These are phyloP conservation scores for Rhagologus leucostigma DNA, from an alignment of 2,113 vertebrate species.

Conservation along the genomic window DNA sequence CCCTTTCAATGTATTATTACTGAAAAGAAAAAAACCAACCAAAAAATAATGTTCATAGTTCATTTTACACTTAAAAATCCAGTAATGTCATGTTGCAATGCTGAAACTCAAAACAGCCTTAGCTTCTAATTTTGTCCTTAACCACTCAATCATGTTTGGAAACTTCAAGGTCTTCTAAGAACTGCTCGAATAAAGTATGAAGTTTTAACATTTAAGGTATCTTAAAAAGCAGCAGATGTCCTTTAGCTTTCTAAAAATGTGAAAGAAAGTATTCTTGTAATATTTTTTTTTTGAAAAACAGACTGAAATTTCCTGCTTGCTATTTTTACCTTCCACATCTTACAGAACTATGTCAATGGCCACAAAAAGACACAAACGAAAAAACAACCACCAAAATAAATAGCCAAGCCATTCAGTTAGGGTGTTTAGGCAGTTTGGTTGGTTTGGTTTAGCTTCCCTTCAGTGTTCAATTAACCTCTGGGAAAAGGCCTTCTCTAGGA, in stretches of 20 bases:
- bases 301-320: not conserved
- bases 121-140: not conserved
- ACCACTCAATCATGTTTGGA: not conserved
- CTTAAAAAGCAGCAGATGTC: slow-evolving; percentile 4
- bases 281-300: not conserved
- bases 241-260: not conserved
- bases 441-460: not conserved
- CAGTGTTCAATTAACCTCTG: not conserved
- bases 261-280: not conserved
- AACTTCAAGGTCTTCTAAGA: slow-evolving; percentile 38
- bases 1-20: not conserved
- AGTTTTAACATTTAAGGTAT: slow-evolving; percentile 14
- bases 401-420: not conserved
- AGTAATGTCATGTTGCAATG: not conserved
- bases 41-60: not conserved
- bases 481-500: not conserved
- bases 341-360: not conserved
- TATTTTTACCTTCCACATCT: not conserved
- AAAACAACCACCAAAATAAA: not conserved
- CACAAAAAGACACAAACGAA: not conserved
- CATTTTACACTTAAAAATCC: not conserved
- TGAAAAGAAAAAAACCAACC: not conserved
- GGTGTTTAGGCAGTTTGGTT: not conserved
- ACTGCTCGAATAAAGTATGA: slow-evolving; percentile 11
- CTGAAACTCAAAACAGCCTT: not conserved